These are phyloP conservation scores for Synodontis membranacea DNA, from an alignment of 2,113 vertebrate species.

Conservation along the genomic window DNA sequence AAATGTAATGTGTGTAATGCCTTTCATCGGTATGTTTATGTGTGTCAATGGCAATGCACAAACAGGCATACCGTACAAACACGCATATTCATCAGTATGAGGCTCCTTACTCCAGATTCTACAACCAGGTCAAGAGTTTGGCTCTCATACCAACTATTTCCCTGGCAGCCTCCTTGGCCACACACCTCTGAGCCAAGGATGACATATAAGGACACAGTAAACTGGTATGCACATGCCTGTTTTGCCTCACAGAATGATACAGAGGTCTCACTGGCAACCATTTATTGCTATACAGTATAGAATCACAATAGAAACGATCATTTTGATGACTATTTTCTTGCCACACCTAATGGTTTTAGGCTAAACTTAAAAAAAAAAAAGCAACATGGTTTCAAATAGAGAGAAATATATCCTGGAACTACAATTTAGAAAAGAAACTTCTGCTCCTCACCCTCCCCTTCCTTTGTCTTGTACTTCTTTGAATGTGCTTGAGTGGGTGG, in stretches of 20 bases:
- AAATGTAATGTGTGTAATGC: neutral
- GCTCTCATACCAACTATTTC: constrained; percentile 30
- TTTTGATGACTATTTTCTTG: neutral
- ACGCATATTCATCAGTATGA: neutral
- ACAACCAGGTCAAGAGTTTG: constrained; percentile 23
- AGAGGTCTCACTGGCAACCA: neutral
- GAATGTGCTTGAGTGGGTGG: constrained; percentile 1
- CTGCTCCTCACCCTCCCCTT: too few species aligned
- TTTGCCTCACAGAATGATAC: neutral
- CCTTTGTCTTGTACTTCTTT: neutral
- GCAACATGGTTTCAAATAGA: neutral
- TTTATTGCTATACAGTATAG: neutral
- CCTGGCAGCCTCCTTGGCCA: constrained; percentile 21
- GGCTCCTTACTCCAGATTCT: neutral
- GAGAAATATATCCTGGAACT: constrained; percentile 2
- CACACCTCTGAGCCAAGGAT: constrained; percentile 11
- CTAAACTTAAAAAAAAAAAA: neutral
- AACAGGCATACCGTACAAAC: neutral
- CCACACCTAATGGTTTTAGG: neutral
- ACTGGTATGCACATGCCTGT: neutral
- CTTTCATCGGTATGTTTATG: neutral
- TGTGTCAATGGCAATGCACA: neutral
- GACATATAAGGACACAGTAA: constrained; percentile 14
- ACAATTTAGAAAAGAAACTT: neutral
- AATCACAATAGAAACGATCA: neutral